phyloP scores from a whole-genome alignment of 1,140 invertebrate species.

The Daktulosphaira vitifoliae region DNA sequence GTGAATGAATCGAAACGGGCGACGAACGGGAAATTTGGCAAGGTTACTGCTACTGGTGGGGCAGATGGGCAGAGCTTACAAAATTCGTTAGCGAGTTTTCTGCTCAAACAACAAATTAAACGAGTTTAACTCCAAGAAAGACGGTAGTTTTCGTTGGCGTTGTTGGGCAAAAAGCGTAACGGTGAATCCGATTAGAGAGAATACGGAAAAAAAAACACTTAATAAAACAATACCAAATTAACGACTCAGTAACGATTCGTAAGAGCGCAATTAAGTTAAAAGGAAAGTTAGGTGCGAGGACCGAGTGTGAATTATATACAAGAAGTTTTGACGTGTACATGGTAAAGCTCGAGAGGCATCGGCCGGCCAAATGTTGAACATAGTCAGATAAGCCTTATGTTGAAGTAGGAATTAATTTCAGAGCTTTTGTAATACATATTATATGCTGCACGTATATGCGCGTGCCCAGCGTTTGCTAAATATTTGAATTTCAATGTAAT shows the following conservation, averaged over 20 bases:
- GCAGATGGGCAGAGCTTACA: background rate
- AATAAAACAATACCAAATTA: conserved; percentile 1
- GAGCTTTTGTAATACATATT: no score
- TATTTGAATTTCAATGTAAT: conserved; percentile 33
- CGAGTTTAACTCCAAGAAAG: conserved; percentile 5
- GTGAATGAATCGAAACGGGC: background rate
- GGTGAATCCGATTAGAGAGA: conserved; percentile 14
- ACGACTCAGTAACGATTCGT: background rate
- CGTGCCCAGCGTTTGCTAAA: conserved; percentile 12
- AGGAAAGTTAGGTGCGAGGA: conserved; percentile 20
- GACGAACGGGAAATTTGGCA: conserved; percentile 22
- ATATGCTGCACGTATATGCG: background rate
- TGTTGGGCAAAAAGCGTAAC: conserved; percentile 7
- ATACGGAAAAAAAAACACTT: conserved; percentile 1
- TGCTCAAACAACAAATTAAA: conserved; percentile 6
- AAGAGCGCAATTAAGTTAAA: conserved; percentile 17
- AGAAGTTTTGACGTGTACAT: background rate
- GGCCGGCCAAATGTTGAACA: background rate
- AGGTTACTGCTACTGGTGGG: background rate
- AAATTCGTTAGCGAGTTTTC: conserved; percentile 9
- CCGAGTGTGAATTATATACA: background rate
- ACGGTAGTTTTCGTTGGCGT: background rate
- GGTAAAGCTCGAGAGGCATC: background rate
- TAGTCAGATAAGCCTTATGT: conserved; percentile 13
- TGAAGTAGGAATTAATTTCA: conserved; percentile 26